Conservation (phyloP, 2,888 invertebrate genomes). For the Branchellion lobata region DNA sequence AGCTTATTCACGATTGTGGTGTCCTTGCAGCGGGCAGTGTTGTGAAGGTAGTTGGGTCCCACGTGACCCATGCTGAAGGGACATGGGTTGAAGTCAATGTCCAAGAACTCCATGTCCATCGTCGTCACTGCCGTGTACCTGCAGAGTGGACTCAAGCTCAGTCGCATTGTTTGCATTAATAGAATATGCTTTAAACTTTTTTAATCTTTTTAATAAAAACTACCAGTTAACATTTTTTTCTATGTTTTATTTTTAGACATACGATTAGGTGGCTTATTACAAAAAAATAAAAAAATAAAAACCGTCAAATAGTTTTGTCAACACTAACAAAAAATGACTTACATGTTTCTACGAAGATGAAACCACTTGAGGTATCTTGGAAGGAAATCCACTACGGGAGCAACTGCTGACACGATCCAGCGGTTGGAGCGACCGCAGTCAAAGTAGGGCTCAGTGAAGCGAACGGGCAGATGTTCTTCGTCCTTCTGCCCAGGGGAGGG, state of each 20-base stretch:
- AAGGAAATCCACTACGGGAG: constrained; percentile 91
- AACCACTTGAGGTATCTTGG: constrained; percentile 66
- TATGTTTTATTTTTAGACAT: no score
- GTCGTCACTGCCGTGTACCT: constrained; percentile 79
- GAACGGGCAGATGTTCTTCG: constrained; percentile 76
- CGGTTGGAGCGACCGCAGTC: constrained; percentile 92
- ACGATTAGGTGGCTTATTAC: no score
- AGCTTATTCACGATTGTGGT: constrained; percentile 58
- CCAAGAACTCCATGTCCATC: constrained; percentile 91
- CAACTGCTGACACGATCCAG: constrained; percentile 90
- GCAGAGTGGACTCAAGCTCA: constrained; percentile 45
- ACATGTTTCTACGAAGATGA: constrained; percentile 59
- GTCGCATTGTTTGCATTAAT: no score
- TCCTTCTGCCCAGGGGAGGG: constrained; percentile 60
- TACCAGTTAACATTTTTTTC: no score
- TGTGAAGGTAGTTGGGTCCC: constrained; percentile 81
- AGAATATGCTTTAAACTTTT: no score
- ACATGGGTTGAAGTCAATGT: constrained; percentile 96
- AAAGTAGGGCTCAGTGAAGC: constrained; percentile 91
- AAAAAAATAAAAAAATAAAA: no score
- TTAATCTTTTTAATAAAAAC: no score
- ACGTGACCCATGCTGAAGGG: constrained; percentile 83
- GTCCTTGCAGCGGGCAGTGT: constrained; percentile 82
- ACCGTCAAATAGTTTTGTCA: no score
- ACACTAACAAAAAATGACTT: constrained; percentile 32